Evolutionary conservation across 1,140 invertebrate genomes (phyloP).

Genomic region (Palaemon carinicauda): DNA sequence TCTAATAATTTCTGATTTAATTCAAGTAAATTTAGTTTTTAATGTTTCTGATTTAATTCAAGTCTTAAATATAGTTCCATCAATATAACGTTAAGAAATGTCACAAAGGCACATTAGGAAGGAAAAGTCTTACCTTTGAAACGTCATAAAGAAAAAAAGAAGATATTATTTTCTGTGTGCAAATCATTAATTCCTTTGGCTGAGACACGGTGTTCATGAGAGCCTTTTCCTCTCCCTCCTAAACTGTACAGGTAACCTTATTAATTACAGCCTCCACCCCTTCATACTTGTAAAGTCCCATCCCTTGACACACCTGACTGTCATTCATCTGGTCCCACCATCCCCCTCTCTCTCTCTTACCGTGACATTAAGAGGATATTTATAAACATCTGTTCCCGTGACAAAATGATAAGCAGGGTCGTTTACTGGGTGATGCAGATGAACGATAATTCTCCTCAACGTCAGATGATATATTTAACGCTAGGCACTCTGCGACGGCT

Average conservation of each 20-base stretch:
- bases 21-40: too few species aligned
- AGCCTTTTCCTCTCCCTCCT: background rate
- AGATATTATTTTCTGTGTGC: too few species aligned
- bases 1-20: too few species aligned
- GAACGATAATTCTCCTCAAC: too few species aligned
- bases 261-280: background rate
- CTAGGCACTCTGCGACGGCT: too few species aligned
- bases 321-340: background rate
- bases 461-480: conserved; percentile 11
- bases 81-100: too few species aligned
- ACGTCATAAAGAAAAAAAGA: too few species aligned
- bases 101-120: too few species aligned
- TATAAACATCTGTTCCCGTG: conserved; percentile 40
- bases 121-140: too few species aligned
- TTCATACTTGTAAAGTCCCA: conserved; percentile 4
- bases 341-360: conserved; percentile 31
- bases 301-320: background rate
- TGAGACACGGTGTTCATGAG: background rate
- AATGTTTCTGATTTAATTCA: too few species aligned
- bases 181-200: background rate
- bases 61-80: too few species aligned
- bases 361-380: conserved; percentile 29
- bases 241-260: background rate
- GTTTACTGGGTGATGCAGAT: conserved; percentile 16
- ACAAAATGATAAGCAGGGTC: conserved; percentile 41